Conservation (phyloP, 2,797 vertebrate genomes). For the Salarias fasciatus region DNA sequence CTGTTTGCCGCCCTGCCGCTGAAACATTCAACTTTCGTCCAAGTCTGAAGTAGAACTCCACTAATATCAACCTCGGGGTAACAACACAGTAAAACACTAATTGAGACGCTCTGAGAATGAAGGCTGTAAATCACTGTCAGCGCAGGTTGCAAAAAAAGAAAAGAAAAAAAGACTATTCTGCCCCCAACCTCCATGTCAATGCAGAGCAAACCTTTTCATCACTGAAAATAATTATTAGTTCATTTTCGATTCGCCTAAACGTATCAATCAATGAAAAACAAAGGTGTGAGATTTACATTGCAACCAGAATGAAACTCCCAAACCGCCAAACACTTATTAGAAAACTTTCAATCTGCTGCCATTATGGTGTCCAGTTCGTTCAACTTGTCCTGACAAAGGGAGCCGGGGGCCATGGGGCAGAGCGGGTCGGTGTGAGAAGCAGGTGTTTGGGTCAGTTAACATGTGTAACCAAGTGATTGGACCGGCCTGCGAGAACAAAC, state of each 20-base stretch:
- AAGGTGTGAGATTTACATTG: too few species aligned
- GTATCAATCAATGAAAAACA: not conserved
- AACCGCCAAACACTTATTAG: not conserved
- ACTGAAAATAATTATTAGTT: too few species aligned
- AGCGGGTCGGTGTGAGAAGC: constrained; percentile 64
- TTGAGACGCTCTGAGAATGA: constrained; percentile 79
- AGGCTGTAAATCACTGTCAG: constrained; percentile 73
- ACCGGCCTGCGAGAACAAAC: constrained; percentile 60
- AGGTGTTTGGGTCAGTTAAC: constrained; percentile 79
- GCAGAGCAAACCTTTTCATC: constrained; percentile 9
- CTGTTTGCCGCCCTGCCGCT: constrained; percentile 20
- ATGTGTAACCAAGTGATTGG: constrained; percentile 70
- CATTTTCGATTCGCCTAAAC: constrained; percentile 8
- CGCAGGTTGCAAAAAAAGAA: constrained; percentile 38
- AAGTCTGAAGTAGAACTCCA: constrained; percentile 69
- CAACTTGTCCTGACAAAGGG: constrained; percentile 56
- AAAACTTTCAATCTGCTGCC: constrained; percentile 15
- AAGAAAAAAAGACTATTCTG: constrained; percentile 28
- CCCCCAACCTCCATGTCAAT: constrained; percentile 51
- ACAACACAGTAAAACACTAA: constrained; percentile 79
- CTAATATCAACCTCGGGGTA: constrained; percentile 69
- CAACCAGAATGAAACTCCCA: not conserved
- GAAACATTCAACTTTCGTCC: constrained; percentile 44
- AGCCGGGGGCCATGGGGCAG: constrained; percentile 24
- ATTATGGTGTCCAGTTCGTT: constrained; percentile 29